A percentile compares a stretch with the other conserved stretches of the same genome.
These are phyloP conservation scores for Atta texana DNA, from an alignment of 1,140 invertebrate genomes.

Conservation along the genomic window DNA sequence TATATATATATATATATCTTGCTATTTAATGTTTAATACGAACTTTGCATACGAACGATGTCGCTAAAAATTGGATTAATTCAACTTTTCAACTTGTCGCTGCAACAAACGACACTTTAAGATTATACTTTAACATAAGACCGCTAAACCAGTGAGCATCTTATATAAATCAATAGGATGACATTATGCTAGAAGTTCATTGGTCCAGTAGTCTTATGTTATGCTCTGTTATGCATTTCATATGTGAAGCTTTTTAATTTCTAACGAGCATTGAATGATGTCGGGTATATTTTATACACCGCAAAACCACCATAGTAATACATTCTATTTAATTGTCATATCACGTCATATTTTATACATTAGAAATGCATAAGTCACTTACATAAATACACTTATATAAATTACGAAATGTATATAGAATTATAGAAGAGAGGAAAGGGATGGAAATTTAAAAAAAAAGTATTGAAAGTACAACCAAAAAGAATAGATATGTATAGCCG, in stretches of 20 bases:
- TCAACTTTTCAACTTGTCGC: no score
- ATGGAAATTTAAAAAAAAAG: constrained; percentile 6
- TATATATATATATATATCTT: no score
- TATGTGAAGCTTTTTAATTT: not conserved
- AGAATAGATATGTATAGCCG: not conserved
- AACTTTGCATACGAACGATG: no score
- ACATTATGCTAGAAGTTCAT: no score
- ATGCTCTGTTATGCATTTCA: no score
- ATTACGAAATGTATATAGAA: not conserved
- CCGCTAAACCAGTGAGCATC: no score
- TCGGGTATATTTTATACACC: not conserved
- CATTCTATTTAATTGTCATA: not conserved
- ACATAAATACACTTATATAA: not conserved
- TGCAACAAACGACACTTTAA: no score
- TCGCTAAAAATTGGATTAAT: no score
- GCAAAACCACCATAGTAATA: not conserved
- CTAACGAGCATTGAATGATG: not conserved
- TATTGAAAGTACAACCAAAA: constrained; percentile 15
- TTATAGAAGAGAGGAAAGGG: not conserved
- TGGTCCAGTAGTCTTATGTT: no score
- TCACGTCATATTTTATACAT: not conserved
- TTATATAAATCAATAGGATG: no score
- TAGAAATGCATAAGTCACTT: not conserved
- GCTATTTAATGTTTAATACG: no score
- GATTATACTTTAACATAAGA: no score